Evolutionary conservation across 2,888 invertebrate species (phyloP).

Genomic region (Dioctria linearis): DNA sequence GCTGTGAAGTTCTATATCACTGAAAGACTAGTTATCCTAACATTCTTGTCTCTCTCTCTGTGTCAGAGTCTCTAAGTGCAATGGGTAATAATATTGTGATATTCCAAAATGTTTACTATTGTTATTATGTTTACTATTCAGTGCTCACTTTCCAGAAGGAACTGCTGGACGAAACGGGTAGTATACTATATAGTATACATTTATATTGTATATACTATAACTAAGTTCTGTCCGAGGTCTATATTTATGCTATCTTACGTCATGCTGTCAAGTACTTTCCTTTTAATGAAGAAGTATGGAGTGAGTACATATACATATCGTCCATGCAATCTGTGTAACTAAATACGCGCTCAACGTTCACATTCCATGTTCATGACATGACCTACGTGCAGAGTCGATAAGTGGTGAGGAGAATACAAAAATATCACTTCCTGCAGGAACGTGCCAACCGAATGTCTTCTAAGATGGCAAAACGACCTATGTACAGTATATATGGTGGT

Average conservation of each 20-base stretch:
- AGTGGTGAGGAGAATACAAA: constrained; percentile 52
- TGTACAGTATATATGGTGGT: no score
- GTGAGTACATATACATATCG: constrained; percentile 41
- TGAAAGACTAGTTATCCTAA: not conserved
- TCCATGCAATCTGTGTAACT: constrained; percentile 51
- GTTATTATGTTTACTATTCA: constrained; percentile 37
- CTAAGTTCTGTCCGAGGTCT: constrained; percentile 4
- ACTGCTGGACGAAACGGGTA: constrained; percentile 2
- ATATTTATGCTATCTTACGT: constrained; percentile 46
- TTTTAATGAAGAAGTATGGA: constrained; percentile 29
- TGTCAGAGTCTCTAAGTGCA: constrained; percentile 43
- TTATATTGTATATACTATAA: no score
- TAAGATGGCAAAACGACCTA: constrained; percentile 38
- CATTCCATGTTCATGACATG: constrained; percentile 55
- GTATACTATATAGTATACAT: no score
- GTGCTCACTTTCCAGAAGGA: constrained; percentile 6
- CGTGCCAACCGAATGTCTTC: constrained; percentile 46
- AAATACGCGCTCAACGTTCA: constrained; percentile 29
- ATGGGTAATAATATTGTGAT: constrained; percentile 34
- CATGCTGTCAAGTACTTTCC: constrained; percentile 35
- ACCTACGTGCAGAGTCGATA: constrained; percentile 57
- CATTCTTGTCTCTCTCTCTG: not conserved
- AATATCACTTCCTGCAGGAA: constrained; percentile 51
- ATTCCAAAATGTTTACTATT: constrained; percentile 55
- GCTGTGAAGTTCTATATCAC: not conserved